Evolutionary conservation across 2,797 vertebrate genomes (phyloP).

Genomic region (Halcyon chelicuti): DNA sequence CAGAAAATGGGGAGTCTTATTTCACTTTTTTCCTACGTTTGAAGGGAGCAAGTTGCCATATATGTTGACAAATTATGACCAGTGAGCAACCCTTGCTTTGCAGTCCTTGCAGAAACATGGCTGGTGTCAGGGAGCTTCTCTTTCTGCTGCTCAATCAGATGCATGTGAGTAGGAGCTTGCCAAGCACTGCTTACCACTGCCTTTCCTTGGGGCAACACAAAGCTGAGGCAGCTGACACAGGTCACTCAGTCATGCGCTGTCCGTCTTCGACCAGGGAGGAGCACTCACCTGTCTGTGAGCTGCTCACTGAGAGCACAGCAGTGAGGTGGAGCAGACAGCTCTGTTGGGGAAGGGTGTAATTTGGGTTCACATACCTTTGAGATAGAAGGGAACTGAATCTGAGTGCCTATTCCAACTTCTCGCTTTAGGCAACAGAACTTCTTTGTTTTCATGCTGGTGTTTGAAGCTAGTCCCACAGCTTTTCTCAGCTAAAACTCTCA

Average conservation of each 20-base stretch:
- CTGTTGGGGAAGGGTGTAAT: background rate
- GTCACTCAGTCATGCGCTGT: background rate
- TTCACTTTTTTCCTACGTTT: background rate
- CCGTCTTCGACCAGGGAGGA: background rate
- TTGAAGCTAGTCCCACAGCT: background rate
- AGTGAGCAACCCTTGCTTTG: background rate
- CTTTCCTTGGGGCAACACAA: background rate
- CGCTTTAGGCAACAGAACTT: background rate
- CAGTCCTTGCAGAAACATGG: background rate
- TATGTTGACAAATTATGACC: background rate
- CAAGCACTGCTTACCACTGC: background rate
- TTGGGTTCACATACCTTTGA: background rate
- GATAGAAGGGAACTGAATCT: background rate
- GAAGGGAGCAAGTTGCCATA: background rate
- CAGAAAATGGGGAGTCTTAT: rapidly evolving
- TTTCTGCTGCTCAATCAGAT: background rate
- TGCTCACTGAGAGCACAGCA: background rate
- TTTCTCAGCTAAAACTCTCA: background rate
- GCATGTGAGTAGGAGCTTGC: rapidly evolving
- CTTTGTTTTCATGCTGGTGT: background rate
- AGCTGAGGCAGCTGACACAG: too few relatives aligned
- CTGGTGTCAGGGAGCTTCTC: background rate
- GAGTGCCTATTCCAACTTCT: background rate
- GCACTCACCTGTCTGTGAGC: background rate
- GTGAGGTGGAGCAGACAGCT: background rate